Conservation (phyloP, 2,113 vertebrate species). For the Mustela lutreola region DNA sequence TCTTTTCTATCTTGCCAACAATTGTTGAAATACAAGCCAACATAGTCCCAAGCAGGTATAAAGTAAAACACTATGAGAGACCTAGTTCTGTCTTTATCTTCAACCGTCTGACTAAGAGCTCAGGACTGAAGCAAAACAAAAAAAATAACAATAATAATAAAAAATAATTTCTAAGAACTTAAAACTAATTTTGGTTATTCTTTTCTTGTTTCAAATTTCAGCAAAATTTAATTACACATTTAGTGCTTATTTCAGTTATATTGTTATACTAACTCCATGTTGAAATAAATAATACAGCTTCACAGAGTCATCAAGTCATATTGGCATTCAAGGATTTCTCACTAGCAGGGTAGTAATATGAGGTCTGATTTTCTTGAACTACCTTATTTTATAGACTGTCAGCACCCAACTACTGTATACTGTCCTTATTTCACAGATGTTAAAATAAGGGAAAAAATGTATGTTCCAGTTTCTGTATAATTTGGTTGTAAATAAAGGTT, state of each 20-base stretch:
- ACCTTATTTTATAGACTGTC: slow-evolving; percentile 47
- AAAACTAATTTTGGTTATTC: slow-evolving; percentile 34
- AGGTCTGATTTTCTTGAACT: slow-evolving; percentile 22
- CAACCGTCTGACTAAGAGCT: neutral
- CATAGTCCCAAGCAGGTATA: neutral
- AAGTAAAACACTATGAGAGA: slow-evolving; percentile 47
- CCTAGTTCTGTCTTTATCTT: slow-evolving; percentile 27
- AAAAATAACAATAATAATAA: neutral
- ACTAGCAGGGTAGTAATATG: neutral
- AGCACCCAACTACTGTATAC: neutral
- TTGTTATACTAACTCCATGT: slow-evolving; percentile 9
- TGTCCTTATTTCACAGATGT: slow-evolving; percentile 13
- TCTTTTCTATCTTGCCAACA: slow-evolving; percentile 56
- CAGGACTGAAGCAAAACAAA: neutral
- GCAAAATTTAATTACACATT: neutral
- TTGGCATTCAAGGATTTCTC: slow-evolving; percentile 20
- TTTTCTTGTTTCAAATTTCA: slow-evolving; percentile 40
- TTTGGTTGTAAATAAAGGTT: slow-evolving; percentile 29
- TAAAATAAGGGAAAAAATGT: neutral
- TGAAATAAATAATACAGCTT: slow-evolving; percentile 35
- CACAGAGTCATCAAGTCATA: slow-evolving; percentile 13
- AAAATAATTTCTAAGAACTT: neutral
- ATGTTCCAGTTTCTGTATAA: neutral
- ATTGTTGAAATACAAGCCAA: slow-evolving; percentile 42
- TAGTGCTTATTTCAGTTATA: slow-evolving; percentile 48